Percentiles rank a stretch among this genome's conserved stretches.
These are phyloP conservation scores for Cyphomyrmex costatus DNA, from an alignment of 1,140 invertebrate genomes.

Conservation along the genomic window DNA sequence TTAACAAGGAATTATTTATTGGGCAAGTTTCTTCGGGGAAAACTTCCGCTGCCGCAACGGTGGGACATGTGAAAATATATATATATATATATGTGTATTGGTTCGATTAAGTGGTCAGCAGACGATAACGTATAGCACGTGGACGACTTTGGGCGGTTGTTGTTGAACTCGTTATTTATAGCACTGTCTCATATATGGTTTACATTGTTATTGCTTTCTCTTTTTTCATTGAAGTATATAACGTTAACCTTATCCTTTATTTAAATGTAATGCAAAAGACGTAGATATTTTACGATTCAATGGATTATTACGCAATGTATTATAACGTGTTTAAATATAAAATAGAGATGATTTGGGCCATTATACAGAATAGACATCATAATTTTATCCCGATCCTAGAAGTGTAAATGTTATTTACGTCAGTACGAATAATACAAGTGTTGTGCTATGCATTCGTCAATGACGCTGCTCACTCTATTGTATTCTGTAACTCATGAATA, in stretches of 20 bases:
- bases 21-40: conserved; percentile 72
- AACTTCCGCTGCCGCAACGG: conserved; percentile 68
- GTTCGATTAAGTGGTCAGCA: conserved; percentile 48
- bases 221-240: background rate
- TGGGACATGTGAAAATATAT: conserved; percentile 28
- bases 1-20: conserved; percentile 78
- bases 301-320: background rate
- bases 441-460: conserved; percentile 18
- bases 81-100: conserved; percentile 12
- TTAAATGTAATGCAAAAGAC: background rate
- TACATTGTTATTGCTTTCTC: background rate
- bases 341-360: background rate
- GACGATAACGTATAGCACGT: conserved; percentile 16
- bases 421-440: background rate
- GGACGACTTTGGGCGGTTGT: conserved; percentile 17
- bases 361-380: background rate
- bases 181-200: background rate
- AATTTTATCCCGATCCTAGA: background rate
- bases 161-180: conserved; percentile 43
- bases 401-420: conserved; percentile 41
- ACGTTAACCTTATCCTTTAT: background rate
- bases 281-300: background rate
- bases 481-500: conserved; percentile 27
- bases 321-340: background rate
- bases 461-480: conserved; percentile 15